Conservation (phyloP, 2,113 vertebrate species). For the Ramphastos sulfuratus region DNA sequence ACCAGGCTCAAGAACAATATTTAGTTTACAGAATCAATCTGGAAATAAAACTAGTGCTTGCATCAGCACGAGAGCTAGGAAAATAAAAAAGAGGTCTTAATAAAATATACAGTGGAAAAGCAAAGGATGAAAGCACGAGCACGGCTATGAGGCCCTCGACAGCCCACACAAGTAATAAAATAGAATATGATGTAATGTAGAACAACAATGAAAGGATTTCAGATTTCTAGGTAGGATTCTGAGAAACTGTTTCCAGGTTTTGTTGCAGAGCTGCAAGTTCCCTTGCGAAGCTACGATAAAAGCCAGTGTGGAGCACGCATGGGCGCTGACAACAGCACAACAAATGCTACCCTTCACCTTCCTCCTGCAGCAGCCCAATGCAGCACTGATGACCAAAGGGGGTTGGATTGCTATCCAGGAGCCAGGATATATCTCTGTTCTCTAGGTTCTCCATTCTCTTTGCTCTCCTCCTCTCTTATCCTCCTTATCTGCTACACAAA, state of each 20-base stretch:
- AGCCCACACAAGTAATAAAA: slow-evolving; percentile 64
- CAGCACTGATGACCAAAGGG: not conserved
- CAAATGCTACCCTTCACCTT: not conserved
- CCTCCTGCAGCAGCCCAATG: not conserved
- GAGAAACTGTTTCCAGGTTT: slow-evolving; percentile 57
- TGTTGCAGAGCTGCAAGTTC: slow-evolving; percentile 13
- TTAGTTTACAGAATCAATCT: slow-evolving; percentile 72
- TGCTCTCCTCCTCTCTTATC: not conserved
- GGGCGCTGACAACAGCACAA: not conserved
- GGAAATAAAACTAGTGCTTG: slow-evolving; percentile 70
- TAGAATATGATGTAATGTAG: slow-evolving; percentile 67
- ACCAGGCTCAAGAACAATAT: slow-evolving; percentile 68
- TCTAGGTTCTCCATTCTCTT: not conserved
- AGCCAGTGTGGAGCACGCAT: not conserved
- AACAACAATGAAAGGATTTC: slow-evolving; percentile 67
- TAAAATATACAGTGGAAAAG: slow-evolving; percentile 65
- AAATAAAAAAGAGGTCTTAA: slow-evolving; percentile 66
- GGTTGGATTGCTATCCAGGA: not conserved
- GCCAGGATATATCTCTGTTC: not conserved
- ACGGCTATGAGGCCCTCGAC: slow-evolving; percentile 48
- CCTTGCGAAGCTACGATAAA: not conserved
- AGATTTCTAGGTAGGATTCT: slow-evolving; percentile 60
- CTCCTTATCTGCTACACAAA: not conserved
- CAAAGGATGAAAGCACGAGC: slow-evolving; percentile 63
- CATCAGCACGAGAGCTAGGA: slow-evolving; percentile 68